These are phyloP conservation scores for Spongia lamella DNA, from an alignment of 37 sponge, comb jelly and placozoan genomes.

Conservation along the genomic window DNA sequence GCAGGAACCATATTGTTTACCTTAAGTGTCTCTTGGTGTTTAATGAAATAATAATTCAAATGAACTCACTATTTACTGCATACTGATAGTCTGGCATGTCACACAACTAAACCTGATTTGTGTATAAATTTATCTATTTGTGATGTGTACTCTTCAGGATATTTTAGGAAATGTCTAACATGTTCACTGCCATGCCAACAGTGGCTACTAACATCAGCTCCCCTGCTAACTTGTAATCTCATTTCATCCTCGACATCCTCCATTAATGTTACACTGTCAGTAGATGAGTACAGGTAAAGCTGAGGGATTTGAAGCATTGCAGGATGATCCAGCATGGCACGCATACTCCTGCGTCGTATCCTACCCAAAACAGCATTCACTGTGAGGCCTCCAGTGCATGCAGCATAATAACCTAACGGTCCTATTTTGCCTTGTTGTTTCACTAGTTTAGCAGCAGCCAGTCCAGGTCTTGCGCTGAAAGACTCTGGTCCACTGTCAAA, in stretches of 20 bases:
- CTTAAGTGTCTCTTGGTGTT: too few relatives aligned
- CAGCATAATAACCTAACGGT: neutral
- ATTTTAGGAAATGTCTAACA: constrained; percentile 29
- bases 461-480: constrained; percentile 36
- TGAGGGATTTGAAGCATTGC: constrained; percentile 45
- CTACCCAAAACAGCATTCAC: constrained; percentile 23
- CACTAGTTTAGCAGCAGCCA: constrained; percentile 50
- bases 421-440: constrained; percentile 38
- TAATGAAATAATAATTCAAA: too few relatives aligned
- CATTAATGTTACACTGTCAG: constrained; percentile 26
- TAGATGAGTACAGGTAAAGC: constrained; percentile 54
- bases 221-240: constrained; percentile 25
- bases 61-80: too few relatives aligned
- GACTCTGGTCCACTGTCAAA: constrained; percentile 67
- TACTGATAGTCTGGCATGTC: too few relatives aligned
- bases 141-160: constrained; percentile 46
- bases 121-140: constrained; percentile 16
- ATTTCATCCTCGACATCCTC: constrained; percentile 16
- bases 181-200: constrained; percentile 42
- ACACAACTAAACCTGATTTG: neutral
- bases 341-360: constrained; percentile 15
- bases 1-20: too few relatives aligned
- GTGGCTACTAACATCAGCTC: constrained; percentile 28
- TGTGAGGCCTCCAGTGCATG: constrained; percentile 1
- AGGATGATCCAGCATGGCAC: neutral